Evolutionary conservation across 2,888 invertebrate genomes (phyloP), one percentile per base, ranked within the genome.

Genomic region (Rhopalosiphum nymphaeae): DNA sequence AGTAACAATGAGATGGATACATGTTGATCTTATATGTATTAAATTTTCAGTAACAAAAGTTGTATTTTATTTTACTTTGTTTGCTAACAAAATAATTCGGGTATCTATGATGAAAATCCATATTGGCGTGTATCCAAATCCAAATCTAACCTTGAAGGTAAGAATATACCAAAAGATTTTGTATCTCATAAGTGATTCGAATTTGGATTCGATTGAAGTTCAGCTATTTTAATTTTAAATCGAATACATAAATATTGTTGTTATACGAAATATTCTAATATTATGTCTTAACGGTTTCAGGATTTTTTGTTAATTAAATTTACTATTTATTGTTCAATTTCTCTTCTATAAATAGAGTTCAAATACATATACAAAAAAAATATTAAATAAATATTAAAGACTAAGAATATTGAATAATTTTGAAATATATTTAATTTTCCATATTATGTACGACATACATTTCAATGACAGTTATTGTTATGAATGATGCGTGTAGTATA

Each of bases 151-250:
- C 67, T 53, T 44, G 42, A 36, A 88, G 88, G 88, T 92, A 88
- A 92, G 88, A 92, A 88, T 53, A 21, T 21, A 49, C 29, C 25
- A 36, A 36, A 67, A 21, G n/a, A 26, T 88, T 88, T 87, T 13
- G 29, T 53, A 44, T 92, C 92, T 53, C 42, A 88, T 92, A 92
- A 92, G 92, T 92, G 88, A 92, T 78, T 92, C n/a, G 36, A 49
- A 67, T 61, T 87, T 49, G 67, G 67, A n/a, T 88, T 29, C 67
- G 88, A 92, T 92, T 88, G 42, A 29, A 9, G 61, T 42, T 61
- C 26, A 16, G 44, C 44, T 44, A 85, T 44, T 85, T 44, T 85
- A 13, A 3, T 78, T 92, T 88, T 88, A 78, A 88, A 92, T 92
- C 44, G 44, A 29, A 88, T 49, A 87, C 46, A 36, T 61, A 61